Base-by-base conservation (phyloP, 2,797 vertebrate species). In the Florisuga fusca region DNA sequence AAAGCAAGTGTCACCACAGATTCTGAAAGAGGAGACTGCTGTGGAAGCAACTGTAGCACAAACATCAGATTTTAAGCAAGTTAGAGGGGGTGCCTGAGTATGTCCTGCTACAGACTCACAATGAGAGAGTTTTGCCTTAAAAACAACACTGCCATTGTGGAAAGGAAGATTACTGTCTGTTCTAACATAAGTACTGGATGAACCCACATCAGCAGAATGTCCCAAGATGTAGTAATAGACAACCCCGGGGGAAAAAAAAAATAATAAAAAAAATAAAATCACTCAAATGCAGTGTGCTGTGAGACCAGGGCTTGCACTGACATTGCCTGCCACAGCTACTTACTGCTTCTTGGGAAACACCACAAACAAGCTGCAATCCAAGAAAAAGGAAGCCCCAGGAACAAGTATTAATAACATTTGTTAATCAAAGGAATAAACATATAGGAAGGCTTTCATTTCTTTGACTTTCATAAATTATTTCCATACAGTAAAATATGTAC, bases 401-500 rank as follows among this genome's bases (percentile, higher is more conserved):
- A 63, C 16, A 84, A 84, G 25, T 18, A 83, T 48, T 53, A 72
- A 36, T 50, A 78, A 36, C 9, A 94, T 96, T 95, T 97, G 95
- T 77, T 96, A 95, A 92, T 51, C 96, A 96, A 97, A 97, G 41
- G 74, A 71, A 25, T 77, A 94, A 88, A 34, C 34, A 20, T 14
- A 55, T 5, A 87, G 51, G 29, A 73, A 87, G 23, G 16, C 53
- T 84, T 79, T 89, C 0, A 27, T 74, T 92, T 89, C 57, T 96
- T 91, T 92, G 45, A 55, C 87, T 82, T 66, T 80, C 71, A 48
- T 10, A 13, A 54, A 59, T 48, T 21, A 96, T 95, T 95, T 95
- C 89, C 92, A 74, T 93, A 72, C 43, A 96, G 94, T 93, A 92
- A 97, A 97, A 98, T 90, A 74, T 1, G 59, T 23, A 22, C 59